Conservation (phyloP, 1,140 invertebrate species). For the Gerris buenoi region DNA sequence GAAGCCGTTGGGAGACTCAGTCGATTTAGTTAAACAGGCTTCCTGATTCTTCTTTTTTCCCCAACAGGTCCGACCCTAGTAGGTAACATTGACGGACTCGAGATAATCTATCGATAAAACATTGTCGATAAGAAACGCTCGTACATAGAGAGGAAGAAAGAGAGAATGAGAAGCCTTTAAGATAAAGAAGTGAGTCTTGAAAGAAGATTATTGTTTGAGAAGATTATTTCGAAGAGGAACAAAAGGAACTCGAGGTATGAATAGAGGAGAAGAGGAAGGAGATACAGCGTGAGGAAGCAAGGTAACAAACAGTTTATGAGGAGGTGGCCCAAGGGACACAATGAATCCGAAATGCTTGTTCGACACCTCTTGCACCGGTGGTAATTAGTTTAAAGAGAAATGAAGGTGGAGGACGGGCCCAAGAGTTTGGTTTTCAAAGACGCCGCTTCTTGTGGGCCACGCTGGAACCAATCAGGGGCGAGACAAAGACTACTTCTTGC, state of each 20-base stretch:
- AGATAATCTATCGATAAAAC: too few species aligned
- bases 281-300: background rate
- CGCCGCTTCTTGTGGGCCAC: background rate
- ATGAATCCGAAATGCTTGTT: too few species aligned
- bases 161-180: too few species aligned
- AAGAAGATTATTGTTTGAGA: background rate
- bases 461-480: background rate
- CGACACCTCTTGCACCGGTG: too few species aligned
- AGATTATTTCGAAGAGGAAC: background rate
- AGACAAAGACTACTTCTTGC: background rate
- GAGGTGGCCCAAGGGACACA: too few species aligned
- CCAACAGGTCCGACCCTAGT: background rate
- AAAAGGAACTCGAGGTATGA: background rate
- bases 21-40: background rate
- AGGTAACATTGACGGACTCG: too few species aligned
- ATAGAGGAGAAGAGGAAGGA: background rate
- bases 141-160: too few species aligned
- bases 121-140: too few species aligned
- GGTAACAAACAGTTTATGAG: background rate
- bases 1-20: too few species aligned
- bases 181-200: background rate
- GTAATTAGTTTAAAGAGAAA: background rate
- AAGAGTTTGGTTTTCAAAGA: background rate
- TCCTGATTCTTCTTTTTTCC: background rate
- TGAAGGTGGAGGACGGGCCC: background rate